Evolutionary conservation across 1,140 invertebrate genomes (phyloP).

Genomic region (Atta colombica): DNA sequence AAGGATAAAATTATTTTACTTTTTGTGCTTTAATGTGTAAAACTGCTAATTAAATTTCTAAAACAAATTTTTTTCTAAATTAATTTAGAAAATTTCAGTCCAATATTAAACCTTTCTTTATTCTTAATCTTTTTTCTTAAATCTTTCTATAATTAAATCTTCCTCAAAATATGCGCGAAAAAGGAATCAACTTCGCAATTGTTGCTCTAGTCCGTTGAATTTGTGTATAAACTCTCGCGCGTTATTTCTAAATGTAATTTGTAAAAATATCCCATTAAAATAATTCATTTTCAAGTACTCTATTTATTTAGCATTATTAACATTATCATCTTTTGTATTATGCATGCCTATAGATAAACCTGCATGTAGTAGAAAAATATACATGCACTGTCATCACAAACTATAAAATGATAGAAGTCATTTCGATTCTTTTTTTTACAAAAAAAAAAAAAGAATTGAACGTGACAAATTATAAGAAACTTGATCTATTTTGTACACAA

Average conservation of each 20-base stretch:
- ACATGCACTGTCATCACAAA: neutral
- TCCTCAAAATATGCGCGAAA: too few species aligned
- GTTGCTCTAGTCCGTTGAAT: neutral
- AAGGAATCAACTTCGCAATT: neutral
- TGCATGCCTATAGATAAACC: neutral
- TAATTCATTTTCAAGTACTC: neutral
- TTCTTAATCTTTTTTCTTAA: too few species aligned
- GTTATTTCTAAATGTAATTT: neutral
- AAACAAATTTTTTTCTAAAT: too few species aligned
- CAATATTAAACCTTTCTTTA: too few species aligned
- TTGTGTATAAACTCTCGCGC: neutral
- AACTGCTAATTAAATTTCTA: too few species aligned
- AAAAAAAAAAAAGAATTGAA: neutral
- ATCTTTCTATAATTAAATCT: too few species aligned
- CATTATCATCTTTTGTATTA: constrained; percentile 18
- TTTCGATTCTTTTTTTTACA: neutral
- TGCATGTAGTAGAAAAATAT: neutral
- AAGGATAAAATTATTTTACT: too few species aligned
- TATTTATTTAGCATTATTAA: neutral
- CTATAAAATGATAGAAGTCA: neutral
- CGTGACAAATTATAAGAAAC: neutral
- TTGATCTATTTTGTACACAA: neutral
- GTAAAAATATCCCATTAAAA: neutral
- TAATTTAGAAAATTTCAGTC: too few species aligned
- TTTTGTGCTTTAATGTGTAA: too few species aligned